Evolutionary conservation across 1,140 invertebrate species (phyloP).

Genomic region (Frieseomelitta varia): DNA sequence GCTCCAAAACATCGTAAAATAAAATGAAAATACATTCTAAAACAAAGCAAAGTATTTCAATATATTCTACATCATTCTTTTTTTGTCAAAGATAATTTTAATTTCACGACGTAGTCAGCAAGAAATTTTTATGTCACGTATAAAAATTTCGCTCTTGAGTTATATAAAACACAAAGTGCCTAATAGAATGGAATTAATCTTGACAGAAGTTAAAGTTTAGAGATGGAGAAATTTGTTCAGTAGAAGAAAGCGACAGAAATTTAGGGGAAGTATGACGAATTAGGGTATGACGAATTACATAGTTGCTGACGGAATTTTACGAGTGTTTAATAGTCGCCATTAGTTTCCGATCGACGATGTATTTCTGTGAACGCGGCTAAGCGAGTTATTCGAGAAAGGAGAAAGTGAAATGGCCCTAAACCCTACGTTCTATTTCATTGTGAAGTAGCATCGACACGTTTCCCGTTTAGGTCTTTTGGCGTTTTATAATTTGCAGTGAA

Average conservation of each 20-base stretch:
- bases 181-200: background rate
- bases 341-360: background rate
- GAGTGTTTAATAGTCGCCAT: background rate
- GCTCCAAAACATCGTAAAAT: too few relatives aligned
- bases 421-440: background rate
- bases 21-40: background rate
- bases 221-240: background rate
- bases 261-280: constrained; percentile 3
- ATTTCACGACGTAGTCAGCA: too few relatives aligned
- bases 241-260: background rate
- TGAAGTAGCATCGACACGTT: background rate
- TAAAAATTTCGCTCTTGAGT: too few relatives aligned
- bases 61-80: background rate
- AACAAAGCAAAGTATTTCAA: background rate
- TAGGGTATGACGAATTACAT: too few relatives aligned
- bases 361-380: background rate
- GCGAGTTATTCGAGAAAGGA: background rate
- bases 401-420: background rate
- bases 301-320: background rate
- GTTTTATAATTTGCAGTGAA: too few relatives aligned
- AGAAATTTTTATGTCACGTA: too few relatives aligned
- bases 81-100: too few relatives aligned
- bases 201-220: background rate
- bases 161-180: too few relatives aligned
- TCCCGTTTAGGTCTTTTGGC: too few relatives aligned